Percentiles rank a stretch among this genome's conserved stretches.
These are phyloP conservation scores for Chaenodraco wilsoni DNA, from an alignment of 2,797 vertebrate genomes.

Conservation along the genomic window DNA sequence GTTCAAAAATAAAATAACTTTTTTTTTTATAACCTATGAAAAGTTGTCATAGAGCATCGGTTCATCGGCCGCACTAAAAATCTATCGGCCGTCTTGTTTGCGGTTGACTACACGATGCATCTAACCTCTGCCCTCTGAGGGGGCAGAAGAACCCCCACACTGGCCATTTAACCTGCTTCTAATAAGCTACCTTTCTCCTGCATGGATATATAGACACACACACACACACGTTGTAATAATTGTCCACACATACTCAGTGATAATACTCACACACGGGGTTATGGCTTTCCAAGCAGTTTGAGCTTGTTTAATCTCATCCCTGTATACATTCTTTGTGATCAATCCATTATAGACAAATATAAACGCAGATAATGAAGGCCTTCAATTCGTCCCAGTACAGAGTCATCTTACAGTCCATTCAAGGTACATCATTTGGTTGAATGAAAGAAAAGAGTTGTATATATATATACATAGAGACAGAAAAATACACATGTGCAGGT, in stretches of 20 bases:
- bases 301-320: constrained; percentile 77
- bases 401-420: constrained; percentile 66
- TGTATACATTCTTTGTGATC: constrained; percentile 79
- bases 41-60: not conserved
- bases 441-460: constrained; percentile 68
- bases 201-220: constrained; percentile 36
- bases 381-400: constrained; percentile 62
- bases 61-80: not conserved
- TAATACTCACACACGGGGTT: constrained; percentile 69
- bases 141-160: constrained; percentile 32
- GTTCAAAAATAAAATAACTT: not conserved
- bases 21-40: not conserved
- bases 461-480: constrained; percentile 80
- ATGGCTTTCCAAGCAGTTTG: constrained; percentile 79
- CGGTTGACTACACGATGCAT: constrained; percentile 56
- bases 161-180: constrained; percentile 44
- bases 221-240: constrained; percentile 30
- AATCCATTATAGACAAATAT: constrained; percentile 77
- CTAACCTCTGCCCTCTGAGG: constrained; percentile 55
- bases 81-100: constrained; percentile 1
- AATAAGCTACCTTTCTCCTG: constrained; percentile 40
- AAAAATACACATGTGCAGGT: constrained; percentile 81
- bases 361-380: constrained; percentile 77
- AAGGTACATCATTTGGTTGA: constrained; percentile 67
- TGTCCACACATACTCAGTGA: constrained; percentile 19